Conservation (phyloP, 2,888 invertebrate species). For the Augochlorella aurata region DNA sequence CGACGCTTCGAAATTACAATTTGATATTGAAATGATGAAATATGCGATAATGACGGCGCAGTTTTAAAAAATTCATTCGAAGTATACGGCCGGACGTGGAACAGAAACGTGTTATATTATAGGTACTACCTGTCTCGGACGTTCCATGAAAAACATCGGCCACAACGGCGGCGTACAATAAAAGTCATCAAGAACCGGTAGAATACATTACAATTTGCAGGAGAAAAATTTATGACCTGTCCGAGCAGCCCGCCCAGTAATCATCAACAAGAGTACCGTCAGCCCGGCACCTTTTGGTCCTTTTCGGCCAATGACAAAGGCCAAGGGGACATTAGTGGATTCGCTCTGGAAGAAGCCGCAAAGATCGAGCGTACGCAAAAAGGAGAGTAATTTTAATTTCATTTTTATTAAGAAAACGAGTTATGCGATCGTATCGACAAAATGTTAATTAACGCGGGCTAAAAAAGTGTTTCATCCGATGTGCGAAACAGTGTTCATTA, state of each 20-base stretch:
- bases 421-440: slow-evolving; percentile 2
- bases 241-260: slow-evolving; percentile 54
- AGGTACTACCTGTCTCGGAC: slow-evolving; percentile 42
- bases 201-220: slow-evolving; percentile 53
- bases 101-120: slow-evolving; percentile 43
- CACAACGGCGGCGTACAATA: slow-evolving; percentile 31
- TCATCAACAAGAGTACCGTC: slow-evolving; percentile 51
- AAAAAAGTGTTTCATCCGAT: background rate
- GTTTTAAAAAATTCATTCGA: background rate
- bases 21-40: slow-evolving; percentile 3
- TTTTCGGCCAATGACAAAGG: slow-evolving; percentile 33
- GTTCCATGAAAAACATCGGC: slow-evolving; percentile 36
- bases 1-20: background rate
- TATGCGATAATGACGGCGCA: background rate
- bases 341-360: background rate
- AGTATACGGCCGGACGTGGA: background rate
- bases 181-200: slow-evolving; percentile 41
- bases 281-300: slow-evolving; percentile 27
- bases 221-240: slow-evolving; percentile 57
- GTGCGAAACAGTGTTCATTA: background rate
- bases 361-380: background rate
- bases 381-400: slow-evolving; percentile 1
- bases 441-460: background rate
- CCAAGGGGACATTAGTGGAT: slow-evolving; percentile 34
- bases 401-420: background rate